phyloP scores from a whole-genome alignment of 1,140 invertebrate genomes.

The Anagrus nilaparvatae region DNA sequence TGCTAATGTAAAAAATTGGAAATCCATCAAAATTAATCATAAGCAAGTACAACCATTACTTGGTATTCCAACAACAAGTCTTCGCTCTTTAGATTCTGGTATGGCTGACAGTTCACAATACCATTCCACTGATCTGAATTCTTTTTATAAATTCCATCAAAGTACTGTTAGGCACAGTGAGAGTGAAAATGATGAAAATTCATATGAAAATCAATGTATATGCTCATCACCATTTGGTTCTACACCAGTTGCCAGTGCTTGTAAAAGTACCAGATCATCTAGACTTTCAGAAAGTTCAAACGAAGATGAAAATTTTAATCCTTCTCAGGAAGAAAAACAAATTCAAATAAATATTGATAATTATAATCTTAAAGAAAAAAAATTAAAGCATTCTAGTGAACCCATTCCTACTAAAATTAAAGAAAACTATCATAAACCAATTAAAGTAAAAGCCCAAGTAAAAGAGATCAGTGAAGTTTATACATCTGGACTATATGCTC shows the following conservation, averaged over 20 bases:
- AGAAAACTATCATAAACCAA: too few relatives aligned
- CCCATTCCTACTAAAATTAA: too few relatives aligned
- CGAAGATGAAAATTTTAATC: too few relatives aligned
- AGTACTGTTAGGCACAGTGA: slow-evolving; percentile 25
- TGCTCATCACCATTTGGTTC: slow-evolving; percentile 63
- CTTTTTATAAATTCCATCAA: slow-evolving; percentile 20
- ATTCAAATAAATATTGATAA: slow-evolving; percentile 4
- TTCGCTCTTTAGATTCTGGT: slow-evolving; percentile 66
- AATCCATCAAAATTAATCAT: slow-evolving; percentile 6
- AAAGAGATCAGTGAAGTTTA: slow-evolving; percentile 41
- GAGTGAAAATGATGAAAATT: slow-evolving; percentile 52
- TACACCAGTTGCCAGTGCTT: slow-evolving; percentile 42
- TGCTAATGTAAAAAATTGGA: slow-evolving; percentile 19
- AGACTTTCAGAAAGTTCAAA: too few relatives aligned
- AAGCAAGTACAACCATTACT: too few relatives aligned
- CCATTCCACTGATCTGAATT: slow-evolving; percentile 31
- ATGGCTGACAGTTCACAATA: slow-evolving; percentile 64
- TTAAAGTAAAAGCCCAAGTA: too few relatives aligned
- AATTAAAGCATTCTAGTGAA: slow-evolving; percentile 22
- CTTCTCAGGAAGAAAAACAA: too few relatives aligned
- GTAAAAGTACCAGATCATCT: neutral
- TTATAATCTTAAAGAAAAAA: slow-evolving; percentile 1
- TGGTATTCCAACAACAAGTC: slow-evolving; percentile 28
- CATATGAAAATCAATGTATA: slow-evolving; percentile 58
- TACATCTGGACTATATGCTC: slow-evolving; percentile 74